Evolutionary conservation across 2,797 vertebrate genomes (phyloP), one percentile per base, ranked within the genome.

Genomic region (Amniataba percoides): DNA sequence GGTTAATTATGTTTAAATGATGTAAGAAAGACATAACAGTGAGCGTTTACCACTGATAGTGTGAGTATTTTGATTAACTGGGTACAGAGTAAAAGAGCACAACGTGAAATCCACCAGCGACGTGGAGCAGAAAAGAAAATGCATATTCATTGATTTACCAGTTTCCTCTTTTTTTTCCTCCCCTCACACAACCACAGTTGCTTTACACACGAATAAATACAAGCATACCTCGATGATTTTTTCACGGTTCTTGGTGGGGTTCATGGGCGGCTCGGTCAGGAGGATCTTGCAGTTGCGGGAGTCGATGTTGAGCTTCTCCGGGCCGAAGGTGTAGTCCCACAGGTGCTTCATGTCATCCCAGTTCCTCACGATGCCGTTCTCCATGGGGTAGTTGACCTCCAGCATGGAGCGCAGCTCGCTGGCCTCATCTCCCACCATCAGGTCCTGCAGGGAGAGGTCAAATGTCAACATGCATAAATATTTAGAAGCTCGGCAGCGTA

Each of bases 261-360:
- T 96, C 95, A 96, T 94, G 45, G 96, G 96, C 0, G 96, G 96
- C 73, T 96, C 96, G 0, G 96, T 96, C 86, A 96, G 88, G 46
- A 96, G 82, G 71, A 96, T 94, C 90, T 96, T 96, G 90, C 96
- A 96, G 90, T 95, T 94, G 7, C 92, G 93, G 0, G 95, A 96
- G 66, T 93, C 90, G 9, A 96, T 91, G 85, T 94, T 92, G 66
- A 96, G 95, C 70, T 96, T 95, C 75, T 95, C 93, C 0, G 95
- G 93, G 56, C 96, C 95, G 11, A 96, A 96, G 49, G 96, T 96
- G 92, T 96, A 95, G 84, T 96, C 95, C 96, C 96, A 96, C 80
- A 96, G 87, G 88, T 96, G 94, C 60, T 95, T 93, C 96, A 96
- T 96, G 90, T 96, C 96, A 0, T 96, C 96, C 96, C 96, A 96